These are phyloP conservation scores for Drosophila subpulchrella DNA, from an alignment of 1,140 invertebrate genomes.

Conservation along the genomic window DNA sequence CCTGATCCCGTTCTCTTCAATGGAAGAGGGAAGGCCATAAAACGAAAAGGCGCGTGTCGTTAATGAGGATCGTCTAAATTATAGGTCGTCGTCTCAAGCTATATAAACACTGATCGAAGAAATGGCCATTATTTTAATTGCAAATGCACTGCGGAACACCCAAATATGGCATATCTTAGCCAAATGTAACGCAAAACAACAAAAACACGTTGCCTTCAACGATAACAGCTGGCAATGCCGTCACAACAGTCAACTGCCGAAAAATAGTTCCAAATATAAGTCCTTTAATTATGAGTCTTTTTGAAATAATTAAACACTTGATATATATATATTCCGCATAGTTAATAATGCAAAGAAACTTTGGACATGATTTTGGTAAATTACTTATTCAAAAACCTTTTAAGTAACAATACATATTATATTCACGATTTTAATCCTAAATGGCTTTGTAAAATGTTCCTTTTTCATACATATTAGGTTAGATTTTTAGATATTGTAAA, in stretches of 20 bases:
- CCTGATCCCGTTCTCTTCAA: conserved; percentile 36
- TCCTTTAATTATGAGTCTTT: too few relatives aligned
- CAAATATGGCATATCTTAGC: conserved; percentile 16
- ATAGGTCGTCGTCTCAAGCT: background rate
- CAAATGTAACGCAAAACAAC: conserved; percentile 21
- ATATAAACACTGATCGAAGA: conserved; percentile 7
- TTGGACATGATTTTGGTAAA: too few relatives aligned
- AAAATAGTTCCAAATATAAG: background rate
- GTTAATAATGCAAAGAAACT: too few relatives aligned
- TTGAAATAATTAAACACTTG: too few relatives aligned
- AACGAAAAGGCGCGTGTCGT: conserved; percentile 47
- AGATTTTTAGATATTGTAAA: too few relatives aligned
- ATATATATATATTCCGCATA: too few relatives aligned
- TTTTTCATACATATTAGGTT: too few relatives aligned
- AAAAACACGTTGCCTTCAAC: conserved; percentile 37
- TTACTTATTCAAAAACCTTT: too few relatives aligned
- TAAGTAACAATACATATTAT: too few relatives aligned
- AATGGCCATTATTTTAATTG: conserved; percentile 23
- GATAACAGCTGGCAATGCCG: conserved; percentile 55
- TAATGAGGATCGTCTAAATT: conserved; percentile 7
- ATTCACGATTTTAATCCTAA: too few relatives aligned
- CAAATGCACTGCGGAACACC: conserved; percentile 3
- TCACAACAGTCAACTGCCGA: conserved; percentile 3
- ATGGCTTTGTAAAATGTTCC: too few relatives aligned
- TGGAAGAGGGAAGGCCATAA: conserved; percentile 44